Percentiles rank a stretch among this genome's conserved stretches.
These are phyloP conservation scores for Leptinotarsa peninsularis DNA, from an alignment of 2,888 invertebrate genomes.

Conservation along the genomic window DNA sequence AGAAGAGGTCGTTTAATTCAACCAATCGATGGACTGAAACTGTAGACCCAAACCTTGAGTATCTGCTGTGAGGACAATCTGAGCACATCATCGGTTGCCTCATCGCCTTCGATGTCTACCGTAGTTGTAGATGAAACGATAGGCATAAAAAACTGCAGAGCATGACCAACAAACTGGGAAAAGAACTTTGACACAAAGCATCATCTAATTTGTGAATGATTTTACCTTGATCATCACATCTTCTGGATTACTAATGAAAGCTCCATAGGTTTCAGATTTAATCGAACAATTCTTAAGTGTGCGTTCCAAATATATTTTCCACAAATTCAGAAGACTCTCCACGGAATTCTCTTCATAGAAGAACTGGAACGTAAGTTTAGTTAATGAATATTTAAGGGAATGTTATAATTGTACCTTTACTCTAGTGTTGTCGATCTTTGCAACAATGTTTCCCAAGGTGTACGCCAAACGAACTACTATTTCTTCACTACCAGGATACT, in stretches of 20 bases:
- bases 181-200: too few relatives aligned
- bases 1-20: too few relatives aligned
- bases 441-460: conserved; percentile 87
- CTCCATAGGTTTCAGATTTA: conserved; percentile 62
- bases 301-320: conserved; percentile 69
- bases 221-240: conserved; percentile 78
- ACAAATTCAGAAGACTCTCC: conserved; percentile 67
- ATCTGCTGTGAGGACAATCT: too few relatives aligned
- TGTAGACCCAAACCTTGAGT: too few relatives aligned
- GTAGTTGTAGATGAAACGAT: too few relatives aligned
- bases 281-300: conserved; percentile 64
- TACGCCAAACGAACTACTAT: conserved; percentile 83
- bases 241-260: conserved; percentile 69
- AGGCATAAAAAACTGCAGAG: too few relatives aligned
- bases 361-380: conserved; percentile 64
- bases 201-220: background rate
- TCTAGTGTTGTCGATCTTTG: conserved; percentile 79
- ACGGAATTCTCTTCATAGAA: conserved; percentile 71
- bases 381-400: conserved; percentile 25
- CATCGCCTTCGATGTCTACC: too few relatives aligned
- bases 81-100: too few relatives aligned
- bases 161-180: background rate
- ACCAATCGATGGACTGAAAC: too few relatives aligned
- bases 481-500: conserved; percentile 77
- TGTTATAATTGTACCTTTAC: conserved; percentile 66